These are phyloP conservation scores for Pomacea maculata DNA, from an alignment of 1,140 invertebrate species.

Conservation along the genomic window DNA sequence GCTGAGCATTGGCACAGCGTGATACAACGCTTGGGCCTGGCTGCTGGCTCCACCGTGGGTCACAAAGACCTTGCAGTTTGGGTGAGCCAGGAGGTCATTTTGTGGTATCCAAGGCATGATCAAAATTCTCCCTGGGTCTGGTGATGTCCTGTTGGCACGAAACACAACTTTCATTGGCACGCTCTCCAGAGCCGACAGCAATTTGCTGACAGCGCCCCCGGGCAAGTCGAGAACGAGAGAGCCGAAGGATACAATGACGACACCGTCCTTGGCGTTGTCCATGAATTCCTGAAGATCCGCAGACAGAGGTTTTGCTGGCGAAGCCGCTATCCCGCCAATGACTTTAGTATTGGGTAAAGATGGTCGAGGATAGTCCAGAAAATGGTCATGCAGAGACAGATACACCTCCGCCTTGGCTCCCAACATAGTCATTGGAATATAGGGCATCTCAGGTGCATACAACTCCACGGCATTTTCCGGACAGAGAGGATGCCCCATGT, in stretches of 20 bases:
- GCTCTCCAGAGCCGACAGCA: conserved; percentile 24
- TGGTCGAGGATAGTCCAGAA: conserved; percentile 34
- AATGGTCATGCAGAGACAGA: conserved; percentile 28
- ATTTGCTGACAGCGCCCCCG: background rate
- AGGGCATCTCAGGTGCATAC: conserved; percentile 15
- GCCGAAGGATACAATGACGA: conserved; percentile 36
- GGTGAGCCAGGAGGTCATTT: conserved; percentile 77
- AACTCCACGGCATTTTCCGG: background rate
- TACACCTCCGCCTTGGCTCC: conserved; percentile 20
- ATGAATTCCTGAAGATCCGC: conserved; percentile 24
- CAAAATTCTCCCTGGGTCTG: conserved; percentile 73
- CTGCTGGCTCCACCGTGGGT: conserved; percentile 78
- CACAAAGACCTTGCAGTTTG: conserved; percentile 70
- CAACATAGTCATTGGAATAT: background rate
- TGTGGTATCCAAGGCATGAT: conserved; percentile 81
- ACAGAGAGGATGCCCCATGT: background rate
- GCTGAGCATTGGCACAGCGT: conserved; percentile 76
- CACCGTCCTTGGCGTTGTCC: conserved; percentile 14
- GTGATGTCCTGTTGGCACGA: background rate
- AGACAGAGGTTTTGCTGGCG: conserved; percentile 7
- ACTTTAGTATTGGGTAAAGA: conserved; percentile 32
- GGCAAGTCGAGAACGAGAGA: conserved; percentile 15
- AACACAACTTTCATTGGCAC: conserved; percentile 18
- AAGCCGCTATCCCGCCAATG: conserved; percentile 29
- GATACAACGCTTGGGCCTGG: conserved; percentile 77